Percentiles rank a stretch among this genome's conserved stretches.
These are phyloP conservation scores for Cyrtonyx montezumae DNA, from an alignment of 2,113 vertebrate species.

Conservation along the genomic window DNA sequence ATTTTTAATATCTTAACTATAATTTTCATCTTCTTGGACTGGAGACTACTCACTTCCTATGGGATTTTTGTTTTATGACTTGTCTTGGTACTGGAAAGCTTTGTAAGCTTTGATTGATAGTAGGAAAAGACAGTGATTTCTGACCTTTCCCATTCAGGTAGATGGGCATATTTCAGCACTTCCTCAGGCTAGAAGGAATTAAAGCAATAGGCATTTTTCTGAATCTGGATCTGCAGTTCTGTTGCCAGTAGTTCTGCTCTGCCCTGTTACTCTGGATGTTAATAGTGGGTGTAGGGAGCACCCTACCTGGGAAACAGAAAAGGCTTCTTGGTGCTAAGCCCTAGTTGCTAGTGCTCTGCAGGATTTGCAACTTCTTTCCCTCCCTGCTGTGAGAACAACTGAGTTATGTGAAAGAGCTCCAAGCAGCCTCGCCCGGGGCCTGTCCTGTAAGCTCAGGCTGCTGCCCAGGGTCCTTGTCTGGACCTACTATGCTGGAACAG, in stretches of 20 bases:
- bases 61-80: not conserved
- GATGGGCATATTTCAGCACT: not conserved
- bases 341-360: not conserved
- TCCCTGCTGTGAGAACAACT: not conserved
- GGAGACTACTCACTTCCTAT: not conserved
- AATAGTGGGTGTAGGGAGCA: not conserved
- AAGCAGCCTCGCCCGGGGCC: not conserved
- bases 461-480: not conserved
- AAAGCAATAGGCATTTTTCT: not conserved
- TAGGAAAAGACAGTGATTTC: not conserved
- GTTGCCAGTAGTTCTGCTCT: not conserved
- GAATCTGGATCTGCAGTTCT: not conserved
- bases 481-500: not conserved
- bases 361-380: not conserved
- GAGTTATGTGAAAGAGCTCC: not conserved
- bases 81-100: not conserved
- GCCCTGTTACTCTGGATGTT: not conserved
- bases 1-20: not conserved
- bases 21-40: not conserved
- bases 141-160: not conserved
- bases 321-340: not conserved
- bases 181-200: not conserved
- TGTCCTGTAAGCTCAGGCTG: not conserved
- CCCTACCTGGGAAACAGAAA: not conserved
- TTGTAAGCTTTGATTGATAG: not conserved